Evolutionary conservation across 2,113 vertebrate genomes (phyloP), one percentile per base, ranked within the genome.

Genomic region (Rhinichthys klamathensis): DNA sequence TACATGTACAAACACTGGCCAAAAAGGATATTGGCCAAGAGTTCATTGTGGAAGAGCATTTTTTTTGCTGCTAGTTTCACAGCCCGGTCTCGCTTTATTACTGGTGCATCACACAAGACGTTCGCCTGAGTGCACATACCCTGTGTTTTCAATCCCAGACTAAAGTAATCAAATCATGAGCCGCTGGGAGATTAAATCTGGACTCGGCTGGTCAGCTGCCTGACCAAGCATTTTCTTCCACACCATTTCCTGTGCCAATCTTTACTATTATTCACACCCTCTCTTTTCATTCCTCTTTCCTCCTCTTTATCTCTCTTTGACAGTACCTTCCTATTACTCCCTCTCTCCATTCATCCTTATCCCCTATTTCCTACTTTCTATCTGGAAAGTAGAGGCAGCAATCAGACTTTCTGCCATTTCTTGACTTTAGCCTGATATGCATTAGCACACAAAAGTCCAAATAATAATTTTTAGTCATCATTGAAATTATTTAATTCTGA

Each of bases 141-240:
- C 83, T 89, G 78, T 89, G 90, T 91, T 93, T 93, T 92, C 91
- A 92, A 91, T 93, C 88, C 89, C 86, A 13, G 86, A 12, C 84
- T 89, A 89, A 92, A 86, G 89, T 80, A 88, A 91, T 92, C 89
- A 90, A 90, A 92, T 92, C 92, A 91, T 84, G 84, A 88, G 90
- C 90, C 90, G 15, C 87, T 89, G 89, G 90, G 81, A 91, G 92
- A 92, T 92, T 91, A 91, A 92, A 93, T 93, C 92, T 86, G 92
- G 91, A 90, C 56, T 87, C 85, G 93, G 90, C 88, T 90, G 88
- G 88, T 91, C 83, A 90, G 91, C 91, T 90, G 92, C 91, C 92
- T 90, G 91, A 91, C 91, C 86, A 90, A 91, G 92, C 92, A 86
- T 90, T 93, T 88, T 91, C 90, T 90, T 92, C 88, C 92, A 88